Evolutionary conservation across 2,113 vertebrate species (phyloP), one percentile per base, ranked within the genome.

Genomic region (Colinus virginianus): DNA sequence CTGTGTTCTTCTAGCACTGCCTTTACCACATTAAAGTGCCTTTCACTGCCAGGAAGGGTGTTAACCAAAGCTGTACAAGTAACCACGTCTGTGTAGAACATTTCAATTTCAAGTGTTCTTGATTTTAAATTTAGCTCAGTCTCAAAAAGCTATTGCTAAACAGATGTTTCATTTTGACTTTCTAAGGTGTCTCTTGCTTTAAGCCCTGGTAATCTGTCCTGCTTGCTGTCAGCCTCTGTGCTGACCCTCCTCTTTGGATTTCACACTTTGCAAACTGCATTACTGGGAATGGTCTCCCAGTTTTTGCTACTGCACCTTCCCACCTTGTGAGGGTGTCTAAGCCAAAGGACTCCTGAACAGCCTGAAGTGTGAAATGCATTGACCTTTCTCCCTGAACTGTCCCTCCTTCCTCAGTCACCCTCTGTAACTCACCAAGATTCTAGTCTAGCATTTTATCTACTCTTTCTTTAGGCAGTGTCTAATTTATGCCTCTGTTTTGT

Each of bases 31-130:
- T 90, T 59, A 94, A 96, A 96, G 67, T 0, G 0, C 85, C 64
- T 80, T 96, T 96, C 56, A 4, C 85, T 94, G 95, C 90, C 95
- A 94, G 92, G 96, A 96, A 94, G 95, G 94, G 94, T 94, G 94
- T 96, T 94, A 96, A 95, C 93, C 93, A 94, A 95, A 96, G 90
- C 76, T 90, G 68, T 80, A 80, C 85, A 80, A 84, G 93, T 95
- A 94, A 95, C 95, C 79, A 70, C 11, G 25, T 87, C 63, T 94
- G 87, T 94, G 83, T 88, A 94, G 78, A 83, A 90, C 79, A 79
- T 83, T 91, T 95, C 82, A 46, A 84, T 94, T 96, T 80, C 5
- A 6, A 90, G 64, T 70, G 78, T 74, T 93, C 82, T 88, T 85
- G 68, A 66, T 83, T 82, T 78, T 94, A 93, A 95, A 93, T 95